Evolutionary conservation across 2,888 invertebrate species (phyloP).

Genomic region (Lamellibrachia columna): DNA sequence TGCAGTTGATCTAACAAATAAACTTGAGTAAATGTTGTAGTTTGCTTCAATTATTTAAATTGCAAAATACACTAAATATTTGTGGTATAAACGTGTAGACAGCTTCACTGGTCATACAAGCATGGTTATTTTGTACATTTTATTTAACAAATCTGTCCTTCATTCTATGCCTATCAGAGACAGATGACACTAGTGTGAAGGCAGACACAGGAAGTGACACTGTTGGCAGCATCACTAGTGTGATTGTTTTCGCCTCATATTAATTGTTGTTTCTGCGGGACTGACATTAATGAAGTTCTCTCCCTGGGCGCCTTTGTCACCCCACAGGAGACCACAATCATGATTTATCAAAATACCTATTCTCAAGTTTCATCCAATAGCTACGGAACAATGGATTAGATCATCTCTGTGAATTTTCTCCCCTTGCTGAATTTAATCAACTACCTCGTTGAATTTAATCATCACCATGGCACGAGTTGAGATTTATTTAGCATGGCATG

Average conservation of each 20-base stretch:
- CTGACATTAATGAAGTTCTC: neutral
- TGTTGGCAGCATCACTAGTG: neutral
- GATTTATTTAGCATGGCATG: neutral
- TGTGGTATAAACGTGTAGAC: too few species aligned
- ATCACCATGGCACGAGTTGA: neutral
- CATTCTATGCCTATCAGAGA: neutral
- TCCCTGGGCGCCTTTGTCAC: neutral
- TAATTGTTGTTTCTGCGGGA: neutral
- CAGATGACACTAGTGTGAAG: neutral
- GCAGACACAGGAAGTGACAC: neutral
- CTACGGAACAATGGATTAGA: neutral
- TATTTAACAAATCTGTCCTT: neutral
- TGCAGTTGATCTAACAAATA: too few species aligned
- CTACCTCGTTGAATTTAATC: neutral
- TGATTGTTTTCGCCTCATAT: neutral
- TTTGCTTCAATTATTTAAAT: too few species aligned
- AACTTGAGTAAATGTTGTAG: too few species aligned
- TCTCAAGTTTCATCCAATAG: neutral
- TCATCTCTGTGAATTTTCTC: neutral
- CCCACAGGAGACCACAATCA: neutral
- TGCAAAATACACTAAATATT: too few species aligned
- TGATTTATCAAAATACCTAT: neutral
- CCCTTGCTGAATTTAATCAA: conserved; percentile 7
- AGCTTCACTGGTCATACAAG: too few species aligned
- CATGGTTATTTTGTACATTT: neutral